phyloP scores from a whole-genome alignment of 2,888 invertebrate species.

The Chymomyza amoena region DNA sequence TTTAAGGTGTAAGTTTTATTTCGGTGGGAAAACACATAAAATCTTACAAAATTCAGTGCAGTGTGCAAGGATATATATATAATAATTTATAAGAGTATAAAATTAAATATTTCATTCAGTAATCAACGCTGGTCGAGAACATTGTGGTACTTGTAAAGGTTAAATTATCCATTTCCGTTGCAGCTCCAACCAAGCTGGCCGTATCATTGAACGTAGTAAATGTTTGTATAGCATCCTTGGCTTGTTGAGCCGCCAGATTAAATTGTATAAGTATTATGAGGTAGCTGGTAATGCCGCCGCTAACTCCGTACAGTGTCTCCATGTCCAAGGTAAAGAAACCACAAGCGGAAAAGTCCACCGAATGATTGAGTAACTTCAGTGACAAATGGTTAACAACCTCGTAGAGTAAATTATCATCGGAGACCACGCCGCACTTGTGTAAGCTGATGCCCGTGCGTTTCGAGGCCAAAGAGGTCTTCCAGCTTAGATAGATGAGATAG shows the following conservation, averaged over 20 bases:
- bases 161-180: constrained; percentile 35
- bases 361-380: constrained; percentile 77
- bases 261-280: constrained; percentile 79
- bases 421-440: constrained; percentile 77
- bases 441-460: constrained; percentile 78
- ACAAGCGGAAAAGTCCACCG: constrained; percentile 78
- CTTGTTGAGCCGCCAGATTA: constrained; percentile 78
- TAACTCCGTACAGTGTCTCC: constrained; percentile 78
- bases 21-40: neutral
- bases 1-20: neutral
- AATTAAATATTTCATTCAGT: neutral
- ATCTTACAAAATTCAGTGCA: neutral
- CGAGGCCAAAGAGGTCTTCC: constrained; percentile 78
- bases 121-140: neutral
- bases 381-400: constrained; percentile 79
- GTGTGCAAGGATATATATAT: neutral
- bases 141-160: constrained; percentile 7
- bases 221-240: constrained; percentile 68
- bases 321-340: constrained; percentile 79
- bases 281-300: constrained; percentile 78
- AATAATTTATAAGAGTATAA: neutral
- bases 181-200: constrained; percentile 52
- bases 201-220: constrained; percentile 61
- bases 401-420: constrained; percentile 77
- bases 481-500: constrained; percentile 77